These are phyloP conservation scores for Trogon melanurus DNA, from an alignment of 2,113 vertebrate genomes.

Conservation along the genomic window DNA sequence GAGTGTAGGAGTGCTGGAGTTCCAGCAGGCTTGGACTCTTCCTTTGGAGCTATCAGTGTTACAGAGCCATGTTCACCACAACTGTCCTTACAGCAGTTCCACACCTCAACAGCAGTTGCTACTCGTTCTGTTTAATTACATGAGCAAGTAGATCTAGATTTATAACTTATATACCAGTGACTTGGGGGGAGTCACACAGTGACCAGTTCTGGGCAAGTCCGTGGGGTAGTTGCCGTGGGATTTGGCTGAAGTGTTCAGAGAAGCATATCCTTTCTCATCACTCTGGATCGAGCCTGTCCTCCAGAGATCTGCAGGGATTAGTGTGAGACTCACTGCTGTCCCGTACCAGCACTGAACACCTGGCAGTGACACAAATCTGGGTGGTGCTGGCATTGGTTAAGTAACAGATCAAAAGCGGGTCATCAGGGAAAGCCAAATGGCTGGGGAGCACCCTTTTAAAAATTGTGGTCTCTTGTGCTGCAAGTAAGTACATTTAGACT, in stretches of 20 bases:
- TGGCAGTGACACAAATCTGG: background rate
- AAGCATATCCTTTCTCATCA: background rate
- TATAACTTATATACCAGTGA: background rate
- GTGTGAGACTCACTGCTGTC: background rate
- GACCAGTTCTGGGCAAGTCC: background rate
- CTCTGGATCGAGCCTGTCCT: background rate
- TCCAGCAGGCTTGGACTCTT: background rate
- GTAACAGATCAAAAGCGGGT: background rate
- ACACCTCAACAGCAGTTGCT: background rate
- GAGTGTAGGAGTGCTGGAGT: background rate
- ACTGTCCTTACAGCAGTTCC: background rate
- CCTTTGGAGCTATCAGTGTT: background rate
- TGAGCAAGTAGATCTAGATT: background rate
- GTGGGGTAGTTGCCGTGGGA: accelerated
- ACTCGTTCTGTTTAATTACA: background rate
- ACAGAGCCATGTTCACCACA: background rate
- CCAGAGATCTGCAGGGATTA: background rate
- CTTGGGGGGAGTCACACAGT: background rate
- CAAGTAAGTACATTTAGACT: background rate
- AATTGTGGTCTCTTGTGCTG: background rate
- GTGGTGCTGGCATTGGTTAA: background rate
- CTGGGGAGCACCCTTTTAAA: background rate
- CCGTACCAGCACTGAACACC: background rate
- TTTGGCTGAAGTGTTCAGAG: background rate
- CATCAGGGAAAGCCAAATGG: background rate